Percentiles rank a stretch among this genome's conserved stretches.
These are phyloP conservation scores for Epistrophella euchroma DNA, from an alignment of 2,888 invertebrate genomes.

Conservation along the genomic window DNA sequence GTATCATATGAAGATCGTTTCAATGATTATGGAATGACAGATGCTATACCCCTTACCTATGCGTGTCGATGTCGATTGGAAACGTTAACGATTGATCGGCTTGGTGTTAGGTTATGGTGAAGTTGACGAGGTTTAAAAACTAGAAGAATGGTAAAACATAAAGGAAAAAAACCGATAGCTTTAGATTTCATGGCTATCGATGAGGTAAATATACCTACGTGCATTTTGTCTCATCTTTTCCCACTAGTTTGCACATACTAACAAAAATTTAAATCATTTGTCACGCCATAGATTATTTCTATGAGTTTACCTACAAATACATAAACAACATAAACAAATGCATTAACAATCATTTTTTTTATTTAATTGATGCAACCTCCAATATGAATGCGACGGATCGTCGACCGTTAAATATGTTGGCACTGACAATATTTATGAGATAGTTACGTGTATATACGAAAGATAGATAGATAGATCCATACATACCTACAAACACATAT, in stretches of 20 bases:
- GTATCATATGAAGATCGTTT: conserved; percentile 9
- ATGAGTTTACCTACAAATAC: conserved; percentile 24
- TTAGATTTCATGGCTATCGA: not conserved
- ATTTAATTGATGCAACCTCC: conserved; percentile 68
- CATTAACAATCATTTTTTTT: conserved; percentile 24
- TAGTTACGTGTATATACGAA: not conserved
- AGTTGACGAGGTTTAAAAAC: too few species aligned
- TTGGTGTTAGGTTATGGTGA: not conserved
- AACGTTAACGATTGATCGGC: conserved; percentile 35
- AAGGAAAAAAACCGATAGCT: not conserved
- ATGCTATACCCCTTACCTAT: not conserved
- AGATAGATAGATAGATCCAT: not conserved
- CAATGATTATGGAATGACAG: not conserved
- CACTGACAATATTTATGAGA: conserved; percentile 38
- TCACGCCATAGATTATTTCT: conserved; percentile 48
- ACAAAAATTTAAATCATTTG: conserved; percentile 8
- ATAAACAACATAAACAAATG: conserved; percentile 24
- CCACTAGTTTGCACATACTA: not conserved
- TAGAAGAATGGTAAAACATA: conserved; percentile 1
- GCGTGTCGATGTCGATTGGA: not conserved
- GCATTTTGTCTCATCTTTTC: conserved; percentile 54
- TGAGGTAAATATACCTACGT: conserved; percentile 42
- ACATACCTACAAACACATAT: not conserved
- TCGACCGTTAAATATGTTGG: conserved; percentile 64
- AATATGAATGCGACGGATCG: conserved; percentile 52